These are phyloP conservation scores for Ylistrum balloti DNA, from an alignment of 1,140 invertebrate species.

Conservation along the genomic window DNA sequence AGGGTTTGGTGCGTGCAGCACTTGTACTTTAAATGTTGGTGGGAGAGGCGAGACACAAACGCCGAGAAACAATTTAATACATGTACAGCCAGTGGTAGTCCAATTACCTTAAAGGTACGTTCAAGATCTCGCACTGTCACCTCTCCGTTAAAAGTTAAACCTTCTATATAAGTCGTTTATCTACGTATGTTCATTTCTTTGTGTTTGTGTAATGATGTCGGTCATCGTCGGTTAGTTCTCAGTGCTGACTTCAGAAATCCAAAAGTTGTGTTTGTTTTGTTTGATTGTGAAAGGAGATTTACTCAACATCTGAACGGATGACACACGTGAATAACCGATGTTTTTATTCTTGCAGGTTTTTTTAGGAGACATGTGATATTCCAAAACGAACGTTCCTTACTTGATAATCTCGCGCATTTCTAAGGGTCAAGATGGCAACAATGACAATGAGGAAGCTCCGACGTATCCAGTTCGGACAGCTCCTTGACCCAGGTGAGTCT, in stretches of 20 bases:
- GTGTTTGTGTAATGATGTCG: no score
- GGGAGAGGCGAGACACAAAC: background rate
- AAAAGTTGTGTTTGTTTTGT: no score
- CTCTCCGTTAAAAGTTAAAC: no score
- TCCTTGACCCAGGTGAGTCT: background rate
- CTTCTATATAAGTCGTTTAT: no score
- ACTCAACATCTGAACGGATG: no score
- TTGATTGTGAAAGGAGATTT: no score
- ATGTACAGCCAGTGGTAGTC: background rate
- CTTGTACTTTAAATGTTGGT: background rate
- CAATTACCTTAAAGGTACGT: background rate
- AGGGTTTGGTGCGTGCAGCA: background rate
- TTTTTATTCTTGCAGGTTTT: background rate
- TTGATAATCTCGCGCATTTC: background rate
- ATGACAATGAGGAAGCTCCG: constrained; percentile 8
- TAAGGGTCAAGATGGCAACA: background rate
- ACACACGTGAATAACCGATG: no score
- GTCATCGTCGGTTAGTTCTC: no score
- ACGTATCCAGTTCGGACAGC: constrained; percentile 12
- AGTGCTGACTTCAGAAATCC: no score
- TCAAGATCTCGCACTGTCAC: background rate
- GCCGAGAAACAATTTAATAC: background rate
- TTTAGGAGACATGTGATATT: constrained; percentile 9
- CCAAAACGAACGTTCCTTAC: background rate
- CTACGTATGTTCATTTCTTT: no score